Base-by-base conservation (phyloP, 2,797 vertebrate species). In the Aphelocoma californica region DNA sequence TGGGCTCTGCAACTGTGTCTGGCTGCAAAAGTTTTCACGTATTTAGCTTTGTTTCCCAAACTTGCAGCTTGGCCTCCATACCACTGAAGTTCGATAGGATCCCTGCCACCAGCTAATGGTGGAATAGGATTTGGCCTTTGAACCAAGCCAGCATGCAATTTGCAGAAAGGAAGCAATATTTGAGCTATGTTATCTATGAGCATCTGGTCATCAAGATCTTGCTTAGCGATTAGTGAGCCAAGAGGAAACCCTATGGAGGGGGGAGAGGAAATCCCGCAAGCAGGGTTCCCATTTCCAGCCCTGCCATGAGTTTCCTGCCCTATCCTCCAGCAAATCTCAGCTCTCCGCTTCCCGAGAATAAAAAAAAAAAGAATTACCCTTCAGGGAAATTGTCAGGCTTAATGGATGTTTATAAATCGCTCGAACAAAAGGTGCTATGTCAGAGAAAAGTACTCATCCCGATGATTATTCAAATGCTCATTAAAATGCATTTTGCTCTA, bases 391-490 rank as follows among this genome's bases (percentile, higher is more conserved):
- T 92, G 88, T 94, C 89, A 91, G 87, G 65, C 87, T 94, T 95
- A 96, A 93, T 94, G 88, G 91, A 77, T 94, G 92, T 91, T 95
- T 96, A 95, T 96, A 91, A 96, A 92, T 92, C 0, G 75, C 74
- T 92, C 0, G 10, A 92, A 94, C 83, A 93, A 93, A 94, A 95
- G 95, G 95, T 95, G 94, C 90, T 84, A 81, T 88, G 88, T 94
- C 91, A 94, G 94, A 93, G 86, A 92, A 93, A 93, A 93, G 86
- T 67, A 12, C 71, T 90, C 91, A 90, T 95, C 81, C 73, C 3
- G 3, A 79, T 66, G 89, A 93, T 96, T 95, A 94, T 95, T 96
- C 93, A 92, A 94, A 95, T 50, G 67, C 91, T 96, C 83, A 96
- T 95, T 94, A 93, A 95, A 95, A 96, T 80, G 67, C 73, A 50